These are phyloP conservation scores for Dicyrtoma fusca DNA, from an alignment of 2,888 invertebrate species.

Conservation along the genomic window DNA sequence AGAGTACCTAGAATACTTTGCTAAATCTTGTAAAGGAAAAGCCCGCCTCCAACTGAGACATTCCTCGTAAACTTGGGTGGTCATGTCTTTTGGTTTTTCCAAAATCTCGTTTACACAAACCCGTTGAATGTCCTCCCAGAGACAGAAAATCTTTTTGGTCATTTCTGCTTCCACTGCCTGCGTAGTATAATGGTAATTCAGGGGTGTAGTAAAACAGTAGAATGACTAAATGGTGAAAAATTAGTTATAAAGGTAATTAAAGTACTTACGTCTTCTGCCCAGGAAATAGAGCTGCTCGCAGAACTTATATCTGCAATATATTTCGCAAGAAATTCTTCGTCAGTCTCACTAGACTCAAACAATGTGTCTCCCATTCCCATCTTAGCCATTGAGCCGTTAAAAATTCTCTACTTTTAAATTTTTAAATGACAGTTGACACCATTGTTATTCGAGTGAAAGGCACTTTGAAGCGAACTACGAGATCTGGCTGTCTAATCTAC, in stretches of 20 bases:
- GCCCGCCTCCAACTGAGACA: constrained; percentile 52
- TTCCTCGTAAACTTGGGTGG: constrained; percentile 46
- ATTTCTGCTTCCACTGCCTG: constrained; percentile 54
- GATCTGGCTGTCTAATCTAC: too few relatives aligned
- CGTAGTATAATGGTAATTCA: too few relatives aligned
- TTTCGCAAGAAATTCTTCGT: constrained; percentile 40
- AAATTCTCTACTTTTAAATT: too few relatives aligned
- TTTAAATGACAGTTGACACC: too few relatives aligned
- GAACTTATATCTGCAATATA: constrained; percentile 48
- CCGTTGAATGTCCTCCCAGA: constrained; percentile 53
- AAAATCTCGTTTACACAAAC: constrained; percentile 42
- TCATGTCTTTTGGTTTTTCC: constrained; percentile 47
- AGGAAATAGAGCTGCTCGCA: constrained; percentile 52
- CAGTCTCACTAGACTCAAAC: not conserved
- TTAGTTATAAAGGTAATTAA: too few relatives aligned
- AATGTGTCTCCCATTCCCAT: too few relatives aligned
- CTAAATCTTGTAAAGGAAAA: constrained; percentile 48
- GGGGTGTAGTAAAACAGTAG: too few relatives aligned
- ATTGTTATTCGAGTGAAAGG: too few relatives aligned
- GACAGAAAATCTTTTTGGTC: constrained; percentile 44
- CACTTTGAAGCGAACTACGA: too few relatives aligned
- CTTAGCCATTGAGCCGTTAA: not conserved
- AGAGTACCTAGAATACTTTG: constrained; percentile 44
- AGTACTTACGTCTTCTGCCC: constrained; percentile 54
- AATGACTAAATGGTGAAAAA: not conserved